Conservation (phyloP, 2,888 invertebrate genomes). For the Blera fallax region DNA sequence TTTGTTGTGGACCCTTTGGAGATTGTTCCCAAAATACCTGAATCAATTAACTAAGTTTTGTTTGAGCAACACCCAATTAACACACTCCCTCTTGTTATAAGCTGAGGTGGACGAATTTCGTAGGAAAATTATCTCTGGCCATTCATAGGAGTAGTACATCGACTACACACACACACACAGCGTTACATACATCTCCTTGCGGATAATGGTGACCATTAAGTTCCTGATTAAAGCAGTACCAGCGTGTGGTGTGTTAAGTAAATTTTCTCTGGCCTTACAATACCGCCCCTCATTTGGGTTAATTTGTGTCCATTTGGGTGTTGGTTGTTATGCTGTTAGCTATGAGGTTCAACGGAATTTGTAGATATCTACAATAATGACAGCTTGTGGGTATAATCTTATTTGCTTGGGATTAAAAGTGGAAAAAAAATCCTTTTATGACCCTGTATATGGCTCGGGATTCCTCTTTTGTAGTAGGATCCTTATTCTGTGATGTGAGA, state of each 20-base stretch:
- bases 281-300: not conserved
- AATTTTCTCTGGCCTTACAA: not conserved
- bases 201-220: constrained; percentile 43
- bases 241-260: constrained; percentile 15
- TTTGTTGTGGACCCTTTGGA: not conserved
- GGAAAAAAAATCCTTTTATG: too few relatives aligned
- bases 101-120: not conserved
- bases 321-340: not conserved
- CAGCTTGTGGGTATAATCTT: not conserved
- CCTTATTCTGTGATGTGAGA: too few relatives aligned
- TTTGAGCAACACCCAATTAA: constrained; percentile 41
- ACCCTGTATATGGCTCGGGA: too few relatives aligned
- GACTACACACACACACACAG: not conserved
- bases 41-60: constrained; percentile 33
- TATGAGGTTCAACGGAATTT: constrained; percentile 8
- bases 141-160: not conserved
- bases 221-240: constrained; percentile 34
- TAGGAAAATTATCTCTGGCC: not conserved
- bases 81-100: not conserved
- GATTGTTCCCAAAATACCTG: constrained; percentile 1
- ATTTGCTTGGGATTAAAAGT: not conserved
- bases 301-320: not conserved
- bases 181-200: not conserved
- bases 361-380: not conserved
- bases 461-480: too few relatives aligned